Conservation (phyloP, 1,140 invertebrate genomes). For the Drosophila leontia region DNA sequence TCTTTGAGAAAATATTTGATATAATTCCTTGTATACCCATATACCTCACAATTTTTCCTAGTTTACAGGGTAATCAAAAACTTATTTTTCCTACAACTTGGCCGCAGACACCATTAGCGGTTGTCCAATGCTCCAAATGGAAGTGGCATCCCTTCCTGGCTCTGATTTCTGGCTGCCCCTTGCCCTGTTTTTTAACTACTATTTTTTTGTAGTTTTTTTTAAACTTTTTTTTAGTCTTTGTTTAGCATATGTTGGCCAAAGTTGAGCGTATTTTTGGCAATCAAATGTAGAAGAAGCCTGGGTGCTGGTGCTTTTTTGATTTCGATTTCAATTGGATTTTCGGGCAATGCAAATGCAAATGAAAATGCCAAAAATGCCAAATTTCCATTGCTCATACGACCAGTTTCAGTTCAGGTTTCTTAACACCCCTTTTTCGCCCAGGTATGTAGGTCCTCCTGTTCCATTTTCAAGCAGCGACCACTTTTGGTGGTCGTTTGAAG, state of each 20-base stretch:
- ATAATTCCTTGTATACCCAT: not conserved
- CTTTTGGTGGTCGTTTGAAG: constrained; percentile 77
- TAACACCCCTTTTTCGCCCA: not conserved
- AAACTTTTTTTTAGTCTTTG: no score
- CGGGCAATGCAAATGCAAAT: constrained; percentile 48
- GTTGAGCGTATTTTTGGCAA: constrained; percentile 15
- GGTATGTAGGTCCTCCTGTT: constrained; percentile 14
- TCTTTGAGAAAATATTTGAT: not conserved
- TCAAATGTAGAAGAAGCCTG: constrained; percentile 8
- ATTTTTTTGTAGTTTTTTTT: not conserved
- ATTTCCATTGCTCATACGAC: constrained; percentile 67
- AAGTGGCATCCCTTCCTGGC: not conserved
- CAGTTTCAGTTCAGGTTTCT: constrained; percentile 8
- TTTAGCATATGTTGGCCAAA: constrained; percentile 23
- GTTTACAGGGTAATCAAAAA: constrained; percentile 21
- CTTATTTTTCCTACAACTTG: constrained; percentile 19
- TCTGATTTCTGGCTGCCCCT: not conserved
- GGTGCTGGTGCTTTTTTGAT: constrained; percentile 10
- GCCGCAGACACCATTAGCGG: constrained; percentile 72
- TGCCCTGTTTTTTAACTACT: not conserved
- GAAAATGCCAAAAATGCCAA: constrained; percentile 9
- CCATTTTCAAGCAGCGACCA: constrained; percentile 43
- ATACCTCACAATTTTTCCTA: not conserved
- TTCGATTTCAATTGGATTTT: constrained; percentile 21
- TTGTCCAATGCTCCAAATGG: constrained; percentile 43